Percentiles rank a stretch among this genome's conserved stretches.
phyloP scores from a whole-genome alignment of 2,888 invertebrate genomes.

The Coremacera marginata region DNA sequence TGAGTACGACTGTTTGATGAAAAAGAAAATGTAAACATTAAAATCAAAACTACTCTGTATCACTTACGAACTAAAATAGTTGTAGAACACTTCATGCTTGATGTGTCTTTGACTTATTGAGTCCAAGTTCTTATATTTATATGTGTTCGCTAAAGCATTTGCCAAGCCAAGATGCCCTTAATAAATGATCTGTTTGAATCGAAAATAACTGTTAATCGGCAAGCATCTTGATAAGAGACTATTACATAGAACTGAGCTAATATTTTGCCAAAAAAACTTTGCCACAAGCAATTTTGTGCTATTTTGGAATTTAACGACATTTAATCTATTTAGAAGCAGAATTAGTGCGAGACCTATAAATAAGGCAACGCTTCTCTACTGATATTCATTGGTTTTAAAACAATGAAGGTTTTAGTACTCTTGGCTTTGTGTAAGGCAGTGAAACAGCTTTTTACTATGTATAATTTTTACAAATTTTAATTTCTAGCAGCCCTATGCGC shows the following conservation, averaged over 20 bases:
- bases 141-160: neutral
- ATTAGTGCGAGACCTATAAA: too few species aligned
- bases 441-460: neutral
- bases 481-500: conserved; percentile 1
- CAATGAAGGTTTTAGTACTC: conserved; percentile 19
- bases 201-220: neutral
- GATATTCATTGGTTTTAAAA: neutral
- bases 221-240: too few species aligned
- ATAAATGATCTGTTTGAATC: neutral
- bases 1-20: neutral
- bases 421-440: neutral
- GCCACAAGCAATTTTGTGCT: neutral
- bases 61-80: neutral
- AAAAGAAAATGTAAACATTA: neutral
- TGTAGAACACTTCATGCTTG: neutral
- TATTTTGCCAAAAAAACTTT: neutral
- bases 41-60: neutral
- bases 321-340: too few species aligned
- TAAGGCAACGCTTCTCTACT: neutral
- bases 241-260: neutral
- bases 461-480: too few species aligned
- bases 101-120: neutral
- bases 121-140: conserved; percentile 8
- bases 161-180: neutral
- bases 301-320: too few species aligned